Evolutionary conservation across 1,140 invertebrate species (phyloP), one percentile per base, ranked within the genome.

Genomic region (Medauroidea extradentata): DNA sequence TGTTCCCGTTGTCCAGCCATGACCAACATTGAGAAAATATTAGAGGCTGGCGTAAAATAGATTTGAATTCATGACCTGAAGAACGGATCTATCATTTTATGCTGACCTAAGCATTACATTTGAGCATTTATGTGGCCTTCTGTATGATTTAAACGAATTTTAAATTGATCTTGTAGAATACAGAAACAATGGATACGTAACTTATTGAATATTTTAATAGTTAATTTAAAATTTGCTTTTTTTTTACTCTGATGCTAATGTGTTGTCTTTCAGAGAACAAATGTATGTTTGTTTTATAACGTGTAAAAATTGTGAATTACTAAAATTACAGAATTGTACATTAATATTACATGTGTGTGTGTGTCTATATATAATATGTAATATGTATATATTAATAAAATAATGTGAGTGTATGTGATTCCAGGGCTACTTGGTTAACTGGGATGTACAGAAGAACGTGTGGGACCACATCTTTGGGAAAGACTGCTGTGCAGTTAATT

Each of bases 381-480:
- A n/a, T n/a, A n/a, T n/a, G n/a, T n/a, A n/a, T n/a, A n/a, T n/a
- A n/a, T n/a, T n/a, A n/a, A n/a, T n/a, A n/a, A n/a, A n/a, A n/a
- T n/a, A n/a, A n/a, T n/a, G n/a, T n/a, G n/a, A n/a, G n/a, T n/a
- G n/a, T n/a, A n/a, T 65, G 52, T 59, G 59, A 29, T 75, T 73
- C 34, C 68, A 84, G 82, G 94, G 95, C 0, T 98, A 95, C 71
- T 79, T 97, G 1, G 83, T 95, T 0, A 98, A 98, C 71, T 98
- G 93, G 90, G 96, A 99, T 68, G 84, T 93, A 0, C 89, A 98
- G 68, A 96, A 97, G 78, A 93, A 88, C 7, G 84, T 99, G 0
- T 99, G 96, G 96, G 96, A 99, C 73, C 91, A 94, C 65, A 81
- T 96, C 48, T 96, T 99, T 70, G 90, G 92, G 53, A 90, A 91